Base-by-base conservation (phyloP, 2,113 vertebrate species). In the Agapornis roseicollis region DNA sequence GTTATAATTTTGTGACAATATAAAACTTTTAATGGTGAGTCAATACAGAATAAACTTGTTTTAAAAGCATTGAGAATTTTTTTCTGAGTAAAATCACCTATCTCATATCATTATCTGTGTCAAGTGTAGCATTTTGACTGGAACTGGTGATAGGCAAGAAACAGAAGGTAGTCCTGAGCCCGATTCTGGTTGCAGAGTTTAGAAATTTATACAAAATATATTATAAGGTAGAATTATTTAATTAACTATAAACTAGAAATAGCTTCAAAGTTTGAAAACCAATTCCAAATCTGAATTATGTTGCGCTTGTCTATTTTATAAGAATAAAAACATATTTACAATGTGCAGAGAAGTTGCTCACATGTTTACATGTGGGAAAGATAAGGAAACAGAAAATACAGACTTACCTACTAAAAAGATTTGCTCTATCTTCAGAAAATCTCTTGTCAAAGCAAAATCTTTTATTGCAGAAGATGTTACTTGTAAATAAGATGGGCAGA, bases 381-480 rank as follows among this genome's bases (percentile, higher is more conserved):
- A 42, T 23, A 86, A 42, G 17, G 44, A 84, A 91, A 69, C 1
- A 6, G 33, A 55, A 91, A 78, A 85, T 73, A 41, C 8, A 64
- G n/a, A 19, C 12, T 85, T 76, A 41, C 13, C n/a, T 56, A 20
- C 35, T 71, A 37, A 88, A 79, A 88, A 33, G 27, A 84, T 80
- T 44, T 84, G 4, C 31, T 82, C 29, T 78, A 0, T 86, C 41
- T 92, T 55, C 72, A 50, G 39, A 85, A 65, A 94, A 88, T 82
- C 69, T 97, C 52, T 95, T 77, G 56, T 50, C 4, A 10, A 93
- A 91, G 52, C 66, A 89, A 94, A 95, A 84, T 37, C 78, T 89
- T 88, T 81, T 76, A 81, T 91, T 93, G 88, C 47, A 96, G 56
- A 88, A 94, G 50, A 88, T 84, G 29, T 87, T 96, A 88, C 89